Evolutionary conservation across 2,888 invertebrate genomes (phyloP), one percentile per base, ranked within the genome.

Genomic region (Cheilosia vulpina): DNA sequence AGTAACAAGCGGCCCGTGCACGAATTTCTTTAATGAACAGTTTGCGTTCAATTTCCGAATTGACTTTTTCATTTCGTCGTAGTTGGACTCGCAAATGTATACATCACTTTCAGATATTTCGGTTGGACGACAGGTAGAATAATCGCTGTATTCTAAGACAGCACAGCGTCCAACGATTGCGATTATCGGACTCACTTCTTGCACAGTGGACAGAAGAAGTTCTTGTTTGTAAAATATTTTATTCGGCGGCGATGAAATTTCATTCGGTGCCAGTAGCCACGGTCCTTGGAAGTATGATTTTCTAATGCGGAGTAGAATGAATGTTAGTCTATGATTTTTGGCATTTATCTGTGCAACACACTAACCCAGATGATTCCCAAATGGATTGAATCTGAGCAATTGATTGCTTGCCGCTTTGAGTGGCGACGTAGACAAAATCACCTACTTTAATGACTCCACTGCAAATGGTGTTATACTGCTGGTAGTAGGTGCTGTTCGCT

Each of bases 391-490:
- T 96, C 91, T 98, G 96, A 13, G 98, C 97, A 84, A 99, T 96
- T 89, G 97, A 95, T 91, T 98, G 98, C 91, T 96, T 95, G 60
- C 97, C 97, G 17, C 96, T 96, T 89, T 97, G 97, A 0, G 97
- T 97, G 79, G 97, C 97, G 15, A 99, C 97, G 90, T 98, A 98
- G 53, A 99, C 98, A 91, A 96, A 98, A 92, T 99, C 99, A 0
- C 99, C 98, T 0, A 96, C 96, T 93, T 97, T 96, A 65, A 97
- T 95, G 0, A 96, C 94, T 2, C 97, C 97, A 58, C 96, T 95
- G 89, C 96, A 96, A 27, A 96, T 95, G 0, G 96, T 96, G 90
- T 97, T 97, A 92, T 96, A 97, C 90, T 99, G 99, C 91, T 99
- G 98, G 92, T 97, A 99, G 93, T 97, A 98, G 0, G 95, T 95